Evolutionary conservation across 2,888 invertebrate species (phyloP).

Genomic region (Hypomecis atomaria): DNA sequence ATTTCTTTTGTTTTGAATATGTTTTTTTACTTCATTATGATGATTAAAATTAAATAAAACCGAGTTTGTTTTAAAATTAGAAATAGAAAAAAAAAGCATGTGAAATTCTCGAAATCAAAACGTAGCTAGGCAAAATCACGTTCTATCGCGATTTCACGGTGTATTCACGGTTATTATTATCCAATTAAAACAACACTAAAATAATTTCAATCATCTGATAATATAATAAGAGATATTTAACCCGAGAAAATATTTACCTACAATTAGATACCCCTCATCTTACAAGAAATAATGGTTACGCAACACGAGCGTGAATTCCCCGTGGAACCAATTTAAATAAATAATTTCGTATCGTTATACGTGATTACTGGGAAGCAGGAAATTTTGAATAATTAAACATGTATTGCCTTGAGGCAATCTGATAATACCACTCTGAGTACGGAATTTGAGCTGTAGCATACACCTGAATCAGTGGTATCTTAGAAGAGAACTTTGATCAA

Average conservation of each 20-base stretch:
- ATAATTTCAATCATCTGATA: too few species aligned
- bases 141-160: too few species aligned
- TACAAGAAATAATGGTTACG: not conserved
- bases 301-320: slow-evolving; percentile 5
- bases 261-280: not conserved
- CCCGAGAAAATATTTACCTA: not conserved
- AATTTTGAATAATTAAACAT: slow-evolving; percentile 13
- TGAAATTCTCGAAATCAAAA: too few species aligned
- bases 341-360: slow-evolving; percentile 14
- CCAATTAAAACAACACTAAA: too few species aligned
- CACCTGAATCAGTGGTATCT: not conserved
- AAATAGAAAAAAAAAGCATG: too few species aligned
- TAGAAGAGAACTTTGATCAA: not conserved
- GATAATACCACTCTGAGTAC: not conserved
- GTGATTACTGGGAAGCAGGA: slow-evolving; percentile 5
- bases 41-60: too few species aligned
- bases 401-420: slow-evolving; percentile 5
- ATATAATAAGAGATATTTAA: too few species aligned
- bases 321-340: slow-evolving; percentile 12
- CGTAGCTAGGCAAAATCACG: too few species aligned
- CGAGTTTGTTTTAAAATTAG: too few species aligned
- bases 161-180: too few species aligned
- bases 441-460: not conserved
- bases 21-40: too few species aligned
- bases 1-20: too few species aligned